Conservation (phyloP, 2,797 vertebrate genomes). For the Crypturellus tataupa region DNA sequence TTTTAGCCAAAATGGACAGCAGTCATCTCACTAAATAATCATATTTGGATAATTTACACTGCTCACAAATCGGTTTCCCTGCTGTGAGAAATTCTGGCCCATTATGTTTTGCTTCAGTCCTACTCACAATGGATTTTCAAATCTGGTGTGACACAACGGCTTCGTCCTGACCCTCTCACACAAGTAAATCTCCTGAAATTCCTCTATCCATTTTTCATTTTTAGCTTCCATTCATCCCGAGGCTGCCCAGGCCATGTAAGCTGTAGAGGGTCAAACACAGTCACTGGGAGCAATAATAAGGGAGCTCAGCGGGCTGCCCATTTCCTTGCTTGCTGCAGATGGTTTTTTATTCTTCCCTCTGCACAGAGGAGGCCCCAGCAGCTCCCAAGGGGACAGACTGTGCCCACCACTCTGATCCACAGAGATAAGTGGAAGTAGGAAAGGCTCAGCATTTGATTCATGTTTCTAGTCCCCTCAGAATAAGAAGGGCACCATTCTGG, state of each 20-base stretch:
- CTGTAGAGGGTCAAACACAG: background rate
- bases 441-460: background rate
- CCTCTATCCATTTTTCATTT: conserved; percentile 15
- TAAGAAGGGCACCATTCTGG: background rate
- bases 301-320: background rate
- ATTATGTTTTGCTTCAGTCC: background rate
- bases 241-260: background rate
- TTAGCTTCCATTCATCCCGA: background rate
- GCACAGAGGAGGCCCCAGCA: background rate
- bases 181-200: conserved; percentile 3
- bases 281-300: background rate
- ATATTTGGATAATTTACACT: background rate
- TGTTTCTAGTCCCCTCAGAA: background rate
- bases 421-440: background rate
- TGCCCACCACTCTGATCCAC: background rate
- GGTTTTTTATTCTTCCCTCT: background rate
- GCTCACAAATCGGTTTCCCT: background rate
- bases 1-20: background rate
- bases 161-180: background rate
- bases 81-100: conserved; percentile 1
- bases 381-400: background rate
- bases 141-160: background rate
- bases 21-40: conserved; percentile 17
- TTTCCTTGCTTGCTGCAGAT: background rate
- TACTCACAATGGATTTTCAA: conserved; percentile 6